phyloP scores from a whole-genome alignment of 2,113 vertebrate species.

The Progne subis region DNA sequence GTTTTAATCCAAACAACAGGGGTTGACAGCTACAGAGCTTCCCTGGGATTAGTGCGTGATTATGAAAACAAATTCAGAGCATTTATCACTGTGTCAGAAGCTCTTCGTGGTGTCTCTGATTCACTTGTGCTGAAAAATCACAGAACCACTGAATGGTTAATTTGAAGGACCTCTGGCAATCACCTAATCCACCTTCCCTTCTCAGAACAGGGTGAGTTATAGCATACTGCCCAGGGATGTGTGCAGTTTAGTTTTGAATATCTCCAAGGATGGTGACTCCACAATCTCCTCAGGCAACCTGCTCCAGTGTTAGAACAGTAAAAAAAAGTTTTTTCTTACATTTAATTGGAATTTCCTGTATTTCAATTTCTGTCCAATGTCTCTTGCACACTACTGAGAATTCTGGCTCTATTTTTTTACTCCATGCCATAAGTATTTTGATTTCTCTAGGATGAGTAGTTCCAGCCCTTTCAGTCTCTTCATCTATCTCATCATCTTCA shows the following conservation, averaged over 20 bases:
- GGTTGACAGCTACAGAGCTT: background rate
- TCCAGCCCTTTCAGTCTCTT: background rate
- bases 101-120: background rate
- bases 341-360: background rate
- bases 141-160: background rate
- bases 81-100: background rate
- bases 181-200: background rate
- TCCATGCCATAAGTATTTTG: background rate
- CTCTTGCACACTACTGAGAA: background rate
- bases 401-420: background rate
- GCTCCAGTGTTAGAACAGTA: background rate
- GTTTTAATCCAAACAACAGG: background rate
- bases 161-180: background rate
- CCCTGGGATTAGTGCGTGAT: background rate
- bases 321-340: rapidly evolving
- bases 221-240: background rate
- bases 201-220: background rate
- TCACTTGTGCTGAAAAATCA: background rate
- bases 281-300: background rate
- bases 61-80: background rate
- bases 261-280: background rate
- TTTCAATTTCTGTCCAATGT: background rate
- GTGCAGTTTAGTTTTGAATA: background rate
- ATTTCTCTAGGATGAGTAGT: background rate
- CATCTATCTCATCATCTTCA: background rate